phyloP scores from a whole-genome alignment of 1,140 invertebrate genomes.

The Drosophila nebulosa region DNA sequence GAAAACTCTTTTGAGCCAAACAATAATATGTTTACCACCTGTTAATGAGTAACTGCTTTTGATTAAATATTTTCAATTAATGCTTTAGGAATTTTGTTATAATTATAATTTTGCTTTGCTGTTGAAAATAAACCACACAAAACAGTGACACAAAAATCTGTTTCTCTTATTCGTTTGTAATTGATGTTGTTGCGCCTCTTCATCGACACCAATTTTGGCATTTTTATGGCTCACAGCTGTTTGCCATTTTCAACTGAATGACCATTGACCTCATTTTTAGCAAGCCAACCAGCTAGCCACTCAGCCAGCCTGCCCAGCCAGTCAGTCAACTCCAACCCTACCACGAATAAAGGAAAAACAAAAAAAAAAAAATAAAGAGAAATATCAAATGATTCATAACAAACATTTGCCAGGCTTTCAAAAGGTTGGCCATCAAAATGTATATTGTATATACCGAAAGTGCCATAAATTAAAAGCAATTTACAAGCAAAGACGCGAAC shows the following conservation, averaged over 20 bases:
- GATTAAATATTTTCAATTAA: no score
- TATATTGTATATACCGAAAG: conserved; percentile 9
- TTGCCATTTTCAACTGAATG: conserved; percentile 29
- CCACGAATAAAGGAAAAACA: neutral
- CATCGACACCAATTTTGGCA: conserved; percentile 25
- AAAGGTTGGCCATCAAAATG: conserved; percentile 28
- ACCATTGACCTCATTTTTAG: conserved; percentile 37
- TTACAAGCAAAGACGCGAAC: conserved; percentile 29
- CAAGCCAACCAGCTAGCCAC: conserved; percentile 1
- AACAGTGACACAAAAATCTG: conserved; percentile 5
- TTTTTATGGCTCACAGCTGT: conserved; percentile 38
- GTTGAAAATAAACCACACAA: neutral
- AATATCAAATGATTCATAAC: conserved; percentile 44
- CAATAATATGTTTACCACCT: no score
- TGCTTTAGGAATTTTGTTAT: no score
- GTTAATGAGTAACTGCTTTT: no score
- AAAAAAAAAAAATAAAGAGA: neutral
- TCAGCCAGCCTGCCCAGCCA: no score
- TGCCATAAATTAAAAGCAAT: conserved; percentile 43
- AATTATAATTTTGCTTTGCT: no score
- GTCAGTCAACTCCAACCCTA: neutral
- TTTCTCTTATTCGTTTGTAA: conserved; percentile 8
- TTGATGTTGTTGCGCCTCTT: conserved; percentile 5
- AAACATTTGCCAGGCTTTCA: conserved; percentile 41
- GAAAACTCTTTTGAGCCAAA: no score